Base-by-base conservation (phyloP, 2,888 invertebrate species). In the Proisotoma minuta region DNA sequence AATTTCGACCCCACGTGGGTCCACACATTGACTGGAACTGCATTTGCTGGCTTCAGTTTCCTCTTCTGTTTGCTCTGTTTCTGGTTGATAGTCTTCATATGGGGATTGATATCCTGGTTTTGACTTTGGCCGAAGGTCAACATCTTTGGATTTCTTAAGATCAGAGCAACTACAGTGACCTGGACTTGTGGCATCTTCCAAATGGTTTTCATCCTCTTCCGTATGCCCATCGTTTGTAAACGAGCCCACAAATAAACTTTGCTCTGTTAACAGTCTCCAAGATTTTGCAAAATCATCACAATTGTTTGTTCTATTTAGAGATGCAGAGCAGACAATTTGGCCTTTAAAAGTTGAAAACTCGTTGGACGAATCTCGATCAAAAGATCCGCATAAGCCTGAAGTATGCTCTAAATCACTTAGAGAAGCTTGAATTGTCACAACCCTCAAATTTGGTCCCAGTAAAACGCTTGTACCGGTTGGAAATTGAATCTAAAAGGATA, bases 301-400 rank as follows among this genome's bases (percentile, higher is more conserved):
- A 10, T 59, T 23, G 2, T 62, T 39, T 1, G 68, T 62, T 12
- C 62, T 49, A 22, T 67, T 70, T 23, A 60, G 57, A 54, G 49
- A 61, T 4, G 66, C 64, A 29, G 65, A 60, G 54, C 75, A 75
- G 18, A 70, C 71, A 8, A 62, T 52, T 60, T 69, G 66, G 12
- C 73, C 72, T 61, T 70, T 66, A 49, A 69, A 71, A 5, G 69
- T 70, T 0, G 68, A 65, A 34, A 75, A 71, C 48, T 75, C 75
- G 64, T 75, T 74, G 3, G 65, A 62, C 3, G 54, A 58, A 57
- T 75, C 65, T 10, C 71, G 60, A 57, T 75, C 74, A 61, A 74
- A 74, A 23, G 73, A 72, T 20, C 74, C 74, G 68, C 75, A 75
- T 0, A 75, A 63, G 12, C 75, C 75, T 18, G 63, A 51, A n/a